A percentile compares a stretch with the other conserved stretches of the same genome.
phyloP scores from a whole-genome alignment of 1,140 invertebrate species.

The Drosophila bipectinata region DNA sequence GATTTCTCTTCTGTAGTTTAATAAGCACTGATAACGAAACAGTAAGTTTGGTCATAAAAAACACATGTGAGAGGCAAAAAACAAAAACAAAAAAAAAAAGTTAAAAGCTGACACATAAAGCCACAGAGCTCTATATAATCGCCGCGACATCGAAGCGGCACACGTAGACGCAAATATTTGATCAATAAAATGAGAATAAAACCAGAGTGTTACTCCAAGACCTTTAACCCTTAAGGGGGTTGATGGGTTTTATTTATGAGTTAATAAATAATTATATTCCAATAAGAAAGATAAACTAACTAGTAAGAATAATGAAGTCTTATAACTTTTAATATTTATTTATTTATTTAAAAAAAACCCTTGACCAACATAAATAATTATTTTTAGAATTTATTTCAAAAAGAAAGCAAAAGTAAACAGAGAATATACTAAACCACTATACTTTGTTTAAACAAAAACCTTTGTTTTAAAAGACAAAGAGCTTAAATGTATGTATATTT shows the following conservation, averaged over 20 bases:
- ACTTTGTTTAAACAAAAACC: too few species aligned
- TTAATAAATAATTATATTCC: too few species aligned
- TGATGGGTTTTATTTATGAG: not conserved
- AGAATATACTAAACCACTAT: not conserved
- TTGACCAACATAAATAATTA: not conserved
- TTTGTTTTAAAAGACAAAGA: too few species aligned
- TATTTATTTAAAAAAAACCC: too few species aligned
- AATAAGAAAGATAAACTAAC: too few species aligned
- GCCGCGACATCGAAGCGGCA: constrained; percentile 20
- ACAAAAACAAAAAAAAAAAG: constrained; percentile 20
- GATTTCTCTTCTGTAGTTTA: constrained; percentile 65
- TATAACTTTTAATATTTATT: too few species aligned
- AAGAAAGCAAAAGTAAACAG: not conserved
- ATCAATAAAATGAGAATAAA: constrained; percentile 62
- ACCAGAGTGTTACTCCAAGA: constrained; percentile 1
- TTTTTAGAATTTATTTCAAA: not conserved
- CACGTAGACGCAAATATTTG: constrained; percentile 64
- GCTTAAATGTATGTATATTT: too few species aligned
- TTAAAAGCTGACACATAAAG: constrained; percentile 25
- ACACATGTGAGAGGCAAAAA: constrained; percentile 32
- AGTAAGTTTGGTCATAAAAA: constrained; percentile 21
- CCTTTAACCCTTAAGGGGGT: constrained; percentile 7
- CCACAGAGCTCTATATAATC: constrained; percentile 24
- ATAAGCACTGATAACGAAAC: constrained; percentile 60
- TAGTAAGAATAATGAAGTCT: too few species aligned